Base-by-base conservation (phyloP, 35 echinoderm and acorn worm species). In the Lytechinus variegatus region DNA sequence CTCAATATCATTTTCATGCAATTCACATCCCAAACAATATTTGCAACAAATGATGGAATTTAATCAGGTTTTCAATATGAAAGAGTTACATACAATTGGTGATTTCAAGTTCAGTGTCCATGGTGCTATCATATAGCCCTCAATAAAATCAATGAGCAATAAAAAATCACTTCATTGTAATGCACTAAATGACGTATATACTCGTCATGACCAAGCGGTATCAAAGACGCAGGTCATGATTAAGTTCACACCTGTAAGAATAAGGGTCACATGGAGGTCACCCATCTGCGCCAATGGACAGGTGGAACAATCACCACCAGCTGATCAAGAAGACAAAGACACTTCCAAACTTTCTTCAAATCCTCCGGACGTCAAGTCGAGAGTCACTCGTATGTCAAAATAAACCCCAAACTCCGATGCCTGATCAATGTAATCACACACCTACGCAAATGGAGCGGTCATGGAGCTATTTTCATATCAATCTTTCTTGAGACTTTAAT, bases 391-490 rank as follows among this genome's bases (percentile, higher is more conserved):
- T 16, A 79, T 79, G 66, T 79, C 66, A 79, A 79, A 79, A n/a
- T 24, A 79, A 79, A 79, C 21, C 66, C 66, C 16, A 79, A 79
- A 16, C 66, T 24, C 16, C 19, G 14, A 79, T 79, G 66, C 19
- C 21, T 79, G 19, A 79, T 79, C 21, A 79, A 27, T 5, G 19
- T 79, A 79, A 79, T 79, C 66, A 79, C 3, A 79, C 66, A 79
- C 66, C 66, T 79, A 79, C 66, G 66, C 66, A 79, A 79, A 79
- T 79, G 19, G 14, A 79, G 66, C 14, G 21, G 14, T 79, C 66
- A 79, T 79, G 16, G 66, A 79, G 66, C n/a, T 79, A 79, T 79
- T 79, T 79, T 79, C 66, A 79, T 79, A 79, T n/a, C 14, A 79
- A 79, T 24, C 8, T 72, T 79, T 79, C 56, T 79, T 24, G 14